Base-by-base conservation (phyloP, 2,113 vertebrate genomes). In the Eclectus roratus region DNA sequence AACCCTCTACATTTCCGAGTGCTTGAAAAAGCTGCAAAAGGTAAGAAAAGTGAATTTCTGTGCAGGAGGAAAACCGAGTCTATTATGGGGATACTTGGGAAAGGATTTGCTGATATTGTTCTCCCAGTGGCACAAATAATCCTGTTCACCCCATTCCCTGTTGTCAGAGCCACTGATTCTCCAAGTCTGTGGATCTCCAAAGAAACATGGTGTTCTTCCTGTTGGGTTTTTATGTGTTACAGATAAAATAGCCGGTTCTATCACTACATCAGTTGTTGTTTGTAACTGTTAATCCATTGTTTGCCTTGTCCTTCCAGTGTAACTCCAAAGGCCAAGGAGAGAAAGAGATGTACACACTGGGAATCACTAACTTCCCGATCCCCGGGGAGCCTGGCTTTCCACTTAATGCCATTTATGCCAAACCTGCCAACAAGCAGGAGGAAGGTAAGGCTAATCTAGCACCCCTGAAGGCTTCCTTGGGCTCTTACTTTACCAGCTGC, bases 301-400 rank as follows among this genome's bases (percentile, higher is more conserved):
- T 92, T 91, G 68, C 71, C 20, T 96, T 43, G 31, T 84, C 93
- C 89, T 97, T 97, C 77, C 96, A 99, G 99, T 99, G 99, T 93
- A 99, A 99, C 96, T 99, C 99, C 92, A 99, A 98, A 98, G 97
- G 98, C 92, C 99, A 99, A 96, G 99, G 99, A 46, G 99, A 99
- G 96, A 99, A 99, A 89, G 99, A 99, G 93, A 99, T 99, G 99
- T 99, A 99, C 96, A 99, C 99, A 0, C 97, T 99, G 49, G 99
- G 99, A 78, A 99, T 99, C 95, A 99, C 99, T 12, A 99, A 99
- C 96, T 99, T 99, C 65, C 99, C 99, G n/a, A 99, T 99, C 84
- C 99, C 99, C 0, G 99, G 99, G 96, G 99, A 99, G 78, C 99
- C 99, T 11, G 99, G 99, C n/a, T 99, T 99, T 80, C 99, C 99